Evolutionary conservation across 2,113 vertebrate genomes (phyloP).

Genomic region (Raja brachyura): DNA sequence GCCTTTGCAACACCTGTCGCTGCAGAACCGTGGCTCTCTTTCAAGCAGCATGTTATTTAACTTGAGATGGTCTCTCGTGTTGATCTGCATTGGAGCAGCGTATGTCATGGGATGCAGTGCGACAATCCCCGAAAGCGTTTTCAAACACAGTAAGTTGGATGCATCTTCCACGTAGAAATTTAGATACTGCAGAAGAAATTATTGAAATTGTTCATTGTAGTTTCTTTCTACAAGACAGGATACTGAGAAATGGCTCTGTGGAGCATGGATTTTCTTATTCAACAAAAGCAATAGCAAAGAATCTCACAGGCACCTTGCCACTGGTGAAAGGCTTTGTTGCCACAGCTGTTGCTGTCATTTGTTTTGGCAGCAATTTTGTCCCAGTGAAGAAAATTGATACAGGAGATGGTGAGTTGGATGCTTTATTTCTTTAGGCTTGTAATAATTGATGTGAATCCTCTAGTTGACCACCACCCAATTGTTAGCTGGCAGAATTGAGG

Average conservation of each 20-base stretch:
- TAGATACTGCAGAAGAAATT: not conserved
- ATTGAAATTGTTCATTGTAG: not conserved
- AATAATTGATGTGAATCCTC: not conserved
- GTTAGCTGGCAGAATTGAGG: not conserved
- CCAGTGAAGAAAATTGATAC: constrained; percentile 34
- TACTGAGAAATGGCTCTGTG: constrained; percentile 1
- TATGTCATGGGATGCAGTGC: not conserved
- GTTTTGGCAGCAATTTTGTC: constrained; percentile 37
- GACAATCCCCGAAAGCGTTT: not conserved
- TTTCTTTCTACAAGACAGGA: constrained; percentile 32
- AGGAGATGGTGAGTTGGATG: not conserved
- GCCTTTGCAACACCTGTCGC: not conserved
- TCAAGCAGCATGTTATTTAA: constrained; percentile 12
- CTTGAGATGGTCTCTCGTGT: constrained; percentile 10
- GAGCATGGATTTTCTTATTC: not conserved
- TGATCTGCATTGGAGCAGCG: not conserved
- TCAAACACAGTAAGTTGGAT: constrained; percentile 24
- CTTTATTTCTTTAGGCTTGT: not conserved
- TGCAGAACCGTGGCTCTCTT: not conserved
- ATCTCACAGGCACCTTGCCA: not conserved
- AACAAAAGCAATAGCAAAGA: not conserved
- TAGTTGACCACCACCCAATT: not conserved
- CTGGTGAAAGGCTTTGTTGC: constrained; percentile 16
- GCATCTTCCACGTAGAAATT: not conserved
- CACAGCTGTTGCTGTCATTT: constrained; percentile 23